Evolutionary conservation across 1,140 invertebrate species (phyloP), one percentile per base, ranked within the genome.

Genomic region (Leptopilina clavipes): DNA sequence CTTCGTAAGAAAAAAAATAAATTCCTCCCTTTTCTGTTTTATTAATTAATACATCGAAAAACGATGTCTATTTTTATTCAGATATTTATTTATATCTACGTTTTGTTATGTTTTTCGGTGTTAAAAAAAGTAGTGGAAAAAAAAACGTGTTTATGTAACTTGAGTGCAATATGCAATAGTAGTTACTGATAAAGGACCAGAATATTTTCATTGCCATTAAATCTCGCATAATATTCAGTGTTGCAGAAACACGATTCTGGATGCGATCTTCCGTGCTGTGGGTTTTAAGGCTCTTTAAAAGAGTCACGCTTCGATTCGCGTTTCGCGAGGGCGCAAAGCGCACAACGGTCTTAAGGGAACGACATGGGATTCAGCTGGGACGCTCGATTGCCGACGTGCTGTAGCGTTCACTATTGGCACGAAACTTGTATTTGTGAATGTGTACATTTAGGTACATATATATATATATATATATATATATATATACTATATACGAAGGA

Each of bases 231-330:
- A 65, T 65, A 65, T 65, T 14, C 59, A 65, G 59, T 65, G 25
- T 65, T 37, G 59, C 59, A 65, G 59, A 65, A 65, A 65, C 22
- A 65, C 59, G 22, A 65, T 65, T 14, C 59, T 65, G 59, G 14
- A 65, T 65, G 59, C 59, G 59, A 65, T 65, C 59, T 65, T 65
- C 59, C 59, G 59, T 65, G 59, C 14, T 31, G 59, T 65, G 59
- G 59, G 25, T 65, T 65, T 65, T 65, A 31, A 65, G 22, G 59
- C 59, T 65, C 59, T 65, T 65, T 65, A 65, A 65, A 65, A 65
- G 59, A 65, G 59, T 65, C 59, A 65, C 59, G 25, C 59, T 65
- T 65, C 59, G 59, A 65, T 65, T 65, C 59, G 22, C 56, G 56
- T 65, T 31, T 65, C 56, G 56, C 56, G 59, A 65, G 59, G 59